Evolutionary conservation across 2,888 invertebrate species (phyloP).

Genomic region (Silvanus unidentatus): DNA sequence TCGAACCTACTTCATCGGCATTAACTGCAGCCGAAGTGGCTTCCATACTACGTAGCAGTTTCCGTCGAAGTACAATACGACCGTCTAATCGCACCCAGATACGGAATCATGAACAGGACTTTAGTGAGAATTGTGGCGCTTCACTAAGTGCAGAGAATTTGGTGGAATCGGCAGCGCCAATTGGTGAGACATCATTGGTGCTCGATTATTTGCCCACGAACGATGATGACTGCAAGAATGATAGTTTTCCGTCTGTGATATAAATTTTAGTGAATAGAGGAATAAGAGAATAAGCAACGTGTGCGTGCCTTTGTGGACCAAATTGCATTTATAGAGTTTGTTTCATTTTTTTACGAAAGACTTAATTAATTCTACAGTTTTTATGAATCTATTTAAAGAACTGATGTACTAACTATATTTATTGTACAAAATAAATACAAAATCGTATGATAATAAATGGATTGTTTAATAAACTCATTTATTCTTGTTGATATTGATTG

Average conservation of each 20-base stretch:
- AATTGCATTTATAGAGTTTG: no score
- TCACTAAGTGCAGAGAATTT: constrained; percentile 56
- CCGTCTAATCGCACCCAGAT: background rate
- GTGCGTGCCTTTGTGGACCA: no score
- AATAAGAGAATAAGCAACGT: background rate
- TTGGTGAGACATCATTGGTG: constrained; percentile 47
- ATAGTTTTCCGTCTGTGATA: constrained; percentile 43
- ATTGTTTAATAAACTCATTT: background rate
- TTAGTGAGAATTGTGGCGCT: constrained; percentile 33
- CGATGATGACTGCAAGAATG: constrained; percentile 25
- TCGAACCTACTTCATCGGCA: constrained; percentile 37
- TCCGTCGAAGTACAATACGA: constrained; percentile 45
- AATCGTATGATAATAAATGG: background rate
- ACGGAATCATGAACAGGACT: no score
- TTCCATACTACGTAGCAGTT: constrained; percentile 53
- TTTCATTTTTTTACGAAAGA: no score
- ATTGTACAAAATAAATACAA: constrained; percentile 4
- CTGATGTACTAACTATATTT: constrained; percentile 19
- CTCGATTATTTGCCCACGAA: constrained; percentile 33
- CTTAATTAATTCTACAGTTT: constrained; percentile 13
- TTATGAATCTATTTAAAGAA: constrained; percentile 18
- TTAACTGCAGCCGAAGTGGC: constrained; percentile 55
- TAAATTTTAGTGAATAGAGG: constrained; percentile 24
- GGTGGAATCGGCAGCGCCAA: constrained; percentile 57
- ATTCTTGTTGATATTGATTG: constrained; percentile 47